phyloP scores from a whole-genome alignment of 1,140 invertebrate genomes.

The Anoplolepis gracilipes region DNA sequence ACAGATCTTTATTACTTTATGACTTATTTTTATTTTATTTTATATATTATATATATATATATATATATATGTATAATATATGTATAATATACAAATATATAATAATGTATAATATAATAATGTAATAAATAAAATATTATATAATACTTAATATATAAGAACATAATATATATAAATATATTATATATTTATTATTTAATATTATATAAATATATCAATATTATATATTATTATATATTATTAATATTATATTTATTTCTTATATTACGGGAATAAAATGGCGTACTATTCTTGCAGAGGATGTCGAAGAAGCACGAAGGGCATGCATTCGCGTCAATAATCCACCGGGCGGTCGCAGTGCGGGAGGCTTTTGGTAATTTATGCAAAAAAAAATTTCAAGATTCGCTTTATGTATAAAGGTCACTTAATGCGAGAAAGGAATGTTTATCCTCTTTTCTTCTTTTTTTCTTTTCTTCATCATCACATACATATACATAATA shows the following conservation, averaged over 20 bases:
- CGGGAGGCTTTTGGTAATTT: conserved; percentile 86
- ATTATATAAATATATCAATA: too few species aligned
- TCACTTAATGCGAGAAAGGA: conserved; percentile 47
- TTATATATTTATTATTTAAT: too few species aligned
- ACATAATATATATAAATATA: too few species aligned
- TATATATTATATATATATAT: too few species aligned
- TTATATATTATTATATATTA: too few species aligned
- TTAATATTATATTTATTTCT: neutral
- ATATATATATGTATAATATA: too few species aligned
- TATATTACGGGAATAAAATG: conserved; percentile 24
- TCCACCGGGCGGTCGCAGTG: conserved; percentile 86
- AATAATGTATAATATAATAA: too few species aligned
- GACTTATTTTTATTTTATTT: too few species aligned
- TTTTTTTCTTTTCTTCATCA: neutral
- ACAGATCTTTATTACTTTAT: too few species aligned
- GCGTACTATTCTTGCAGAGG: conserved; percentile 79
- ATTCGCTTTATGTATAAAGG: conserved; percentile 64
- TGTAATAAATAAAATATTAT: too few species aligned
- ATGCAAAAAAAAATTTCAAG: conserved; percentile 61
- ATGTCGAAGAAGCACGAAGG: conserved; percentile 82
- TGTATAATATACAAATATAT: too few species aligned
- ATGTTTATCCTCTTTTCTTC: conserved; percentile 36
- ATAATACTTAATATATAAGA: too few species aligned
- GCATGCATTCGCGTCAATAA: conserved; percentile 86
- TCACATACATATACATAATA: neutral